Evolutionary conservation across 2,888 invertebrate genomes (phyloP), one percentile per base, ranked within the genome.

Genomic region (Hedya salicella): DNA sequence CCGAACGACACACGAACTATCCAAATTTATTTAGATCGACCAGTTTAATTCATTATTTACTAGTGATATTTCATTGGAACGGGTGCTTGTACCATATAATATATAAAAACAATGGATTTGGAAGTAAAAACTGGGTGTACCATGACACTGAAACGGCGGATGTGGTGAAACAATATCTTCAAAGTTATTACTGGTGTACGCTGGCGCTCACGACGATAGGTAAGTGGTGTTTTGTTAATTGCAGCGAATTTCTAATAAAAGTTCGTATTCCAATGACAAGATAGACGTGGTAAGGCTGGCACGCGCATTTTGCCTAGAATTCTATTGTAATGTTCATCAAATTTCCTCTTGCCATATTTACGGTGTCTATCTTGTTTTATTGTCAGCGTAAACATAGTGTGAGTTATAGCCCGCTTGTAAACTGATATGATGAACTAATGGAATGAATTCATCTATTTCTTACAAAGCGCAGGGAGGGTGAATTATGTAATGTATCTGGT

Each of bases 1-100:
- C 98, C 66, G 99, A 99, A 91, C 95, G 99, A 72, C 99, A 99
- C 87, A 99, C 99, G 78, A 99, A 99, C 94, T 99, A 98, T 93
- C 99, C 99, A 73, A 99, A 99, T 93, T 94, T 98, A 82, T 98
- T 98, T 94, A 95, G 96, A 84, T 97, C 97, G 79, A 96, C 96
- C 80, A 97, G 97, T 90, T 94, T 97, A 88, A 96, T 97, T 91
- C 98, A 98, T 94, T 98, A 98, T 94, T 95, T 98, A 85, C 94
- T 98, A 93, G 98, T 98, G 93, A 97, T 99, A 92, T 99, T 99
- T 93, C 99, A 99, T 94, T 99, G 99, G 99, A 99, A 99, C 93
- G 98, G 98, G 85, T 99, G 99, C 93, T 94, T 99, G 90, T 98
- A 98, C 94, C 97, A 98, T 94, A 96, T 99, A 88, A 97, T 98